Evolutionary conservation across 2,113 vertebrate genomes (phyloP).

Genomic region (Lepisosteus osseus): DNA sequence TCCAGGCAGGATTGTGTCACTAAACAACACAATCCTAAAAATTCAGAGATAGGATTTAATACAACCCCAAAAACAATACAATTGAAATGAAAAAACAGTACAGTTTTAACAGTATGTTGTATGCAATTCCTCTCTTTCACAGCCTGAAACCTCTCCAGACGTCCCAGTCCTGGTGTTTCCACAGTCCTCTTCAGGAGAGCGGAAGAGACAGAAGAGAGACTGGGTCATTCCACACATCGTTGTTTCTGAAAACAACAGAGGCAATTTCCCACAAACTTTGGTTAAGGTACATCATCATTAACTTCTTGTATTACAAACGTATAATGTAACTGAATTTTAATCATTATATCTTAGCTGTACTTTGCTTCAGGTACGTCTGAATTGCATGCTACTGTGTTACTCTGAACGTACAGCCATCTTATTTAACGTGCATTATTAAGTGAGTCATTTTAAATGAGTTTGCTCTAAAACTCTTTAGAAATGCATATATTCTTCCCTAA

Average conservation of each 20-base stretch:
- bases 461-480: no score
- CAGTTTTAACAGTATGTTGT: no score
- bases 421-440: background rate
- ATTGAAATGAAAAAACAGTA: no score
- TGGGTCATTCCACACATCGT: slow-evolving; percentile 55
- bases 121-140: background rate
- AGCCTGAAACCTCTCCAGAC: slow-evolving; percentile 18
- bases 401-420: no score
- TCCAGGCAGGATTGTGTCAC: background rate
- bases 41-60: no score
- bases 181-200: slow-evolving; percentile 28
- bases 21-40: background rate
- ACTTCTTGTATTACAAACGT: no score
- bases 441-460: background rate
- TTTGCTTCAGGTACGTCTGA: background rate
- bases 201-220: slow-evolving; percentile 57
- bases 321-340: no score
- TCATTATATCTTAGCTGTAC: background rate
- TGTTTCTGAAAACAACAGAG: slow-evolving; percentile 38
- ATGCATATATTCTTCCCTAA: no score
- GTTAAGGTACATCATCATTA: slow-evolving; percentile 37
- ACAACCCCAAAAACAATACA: background rate
- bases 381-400: background rate
- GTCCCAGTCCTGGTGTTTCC: slow-evolving; percentile 49
- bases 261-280: slow-evolving; percentile 39